A percentile compares a stretch with the other conserved stretches of the same genome.
Conservation (phyloP, 2,888 invertebrate species). For the Anticlea derivata region DNA sequence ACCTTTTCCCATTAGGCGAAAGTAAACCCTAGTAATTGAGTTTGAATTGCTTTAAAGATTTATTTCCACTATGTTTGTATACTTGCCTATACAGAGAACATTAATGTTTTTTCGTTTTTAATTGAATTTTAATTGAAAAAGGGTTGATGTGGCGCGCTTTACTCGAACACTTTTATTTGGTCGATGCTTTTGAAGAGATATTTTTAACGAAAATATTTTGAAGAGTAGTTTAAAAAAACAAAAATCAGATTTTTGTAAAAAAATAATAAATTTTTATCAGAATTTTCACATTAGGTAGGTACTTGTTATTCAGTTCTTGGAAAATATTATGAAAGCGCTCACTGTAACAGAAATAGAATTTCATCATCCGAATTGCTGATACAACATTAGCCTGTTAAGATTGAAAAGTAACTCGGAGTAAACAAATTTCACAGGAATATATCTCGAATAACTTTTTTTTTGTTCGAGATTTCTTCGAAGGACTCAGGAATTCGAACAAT, state of each 20-base stretch:
- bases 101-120: slow-evolving; percentile 58
- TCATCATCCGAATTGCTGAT: slow-evolving; percentile 5
- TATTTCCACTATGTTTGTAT: slow-evolving; percentile 64
- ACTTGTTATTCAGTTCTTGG: slow-evolving; percentile 8
- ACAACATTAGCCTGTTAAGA: neutral
- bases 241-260: no score
- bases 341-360: neutral
- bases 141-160: slow-evolving; percentile 37
- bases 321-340: slow-evolving; percentile 2
- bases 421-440: neutral
- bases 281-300: slow-evolving; percentile 16
- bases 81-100: slow-evolving; percentile 53
- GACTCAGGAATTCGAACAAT: no score
- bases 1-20: slow-evolving; percentile 72
- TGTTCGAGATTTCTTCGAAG: no score
- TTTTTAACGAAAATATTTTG: slow-evolving; percentile 17
- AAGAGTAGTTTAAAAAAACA: no score
- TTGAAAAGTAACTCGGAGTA: slow-evolving; percentile 7
- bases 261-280: slow-evolving; percentile 9
- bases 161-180: slow-evolving; percentile 28
- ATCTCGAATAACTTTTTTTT: no score
- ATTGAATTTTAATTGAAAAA: slow-evolving; percentile 59
- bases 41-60: slow-evolving; percentile 79
- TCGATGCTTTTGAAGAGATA: slow-evolving; percentile 10
- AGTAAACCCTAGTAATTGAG: slow-evolving; percentile 78